phyloP scores from a whole-genome alignment of 1,140 invertebrate genomes.

The Eumeta japonica region DNA sequence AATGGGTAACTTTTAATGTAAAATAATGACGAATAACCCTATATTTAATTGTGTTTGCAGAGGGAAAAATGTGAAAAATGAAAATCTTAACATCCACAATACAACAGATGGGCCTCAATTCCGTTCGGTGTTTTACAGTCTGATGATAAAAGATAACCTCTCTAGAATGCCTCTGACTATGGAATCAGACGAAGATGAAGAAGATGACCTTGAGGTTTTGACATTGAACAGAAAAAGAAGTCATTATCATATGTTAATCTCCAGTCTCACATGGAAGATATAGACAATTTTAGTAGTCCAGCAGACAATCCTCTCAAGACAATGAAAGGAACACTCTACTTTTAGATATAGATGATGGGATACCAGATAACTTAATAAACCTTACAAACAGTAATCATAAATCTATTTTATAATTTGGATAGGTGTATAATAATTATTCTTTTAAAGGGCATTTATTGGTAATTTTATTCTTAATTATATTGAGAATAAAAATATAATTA shows the following conservation, averaged over 20 bases:
- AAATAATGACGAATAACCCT: too few relatives aligned
- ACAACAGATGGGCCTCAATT: conserved; percentile 41
- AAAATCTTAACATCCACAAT: conserved; percentile 27
- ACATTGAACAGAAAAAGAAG: conserved; percentile 46
- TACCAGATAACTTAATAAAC: neutral
- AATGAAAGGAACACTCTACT: neutral
- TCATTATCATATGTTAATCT: conserved; percentile 45
- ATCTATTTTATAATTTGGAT: neutral
- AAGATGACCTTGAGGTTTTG: conserved; percentile 51
- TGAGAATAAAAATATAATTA: too few relatives aligned
- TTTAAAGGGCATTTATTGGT: too few relatives aligned
- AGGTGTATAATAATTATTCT: too few relatives aligned
- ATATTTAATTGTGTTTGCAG: too few relatives aligned
- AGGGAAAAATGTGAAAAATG: conserved; percentile 35
- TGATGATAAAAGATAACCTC: conserved; percentile 37
- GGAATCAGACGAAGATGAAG: conserved; percentile 49
- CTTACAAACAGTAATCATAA: neutral
- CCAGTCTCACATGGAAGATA: conserved; percentile 35
- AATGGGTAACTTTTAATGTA: too few relatives aligned
- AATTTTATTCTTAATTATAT: too few relatives aligned
- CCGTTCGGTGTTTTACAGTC: conserved; percentile 43
- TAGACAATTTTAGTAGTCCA: conserved; percentile 13
- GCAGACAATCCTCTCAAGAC: neutral
- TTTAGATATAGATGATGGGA: neutral
- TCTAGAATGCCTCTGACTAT: conserved; percentile 44